phyloP scores from a whole-genome alignment of 2,113 vertebrate species.

The Pholis gunnellus region DNA sequence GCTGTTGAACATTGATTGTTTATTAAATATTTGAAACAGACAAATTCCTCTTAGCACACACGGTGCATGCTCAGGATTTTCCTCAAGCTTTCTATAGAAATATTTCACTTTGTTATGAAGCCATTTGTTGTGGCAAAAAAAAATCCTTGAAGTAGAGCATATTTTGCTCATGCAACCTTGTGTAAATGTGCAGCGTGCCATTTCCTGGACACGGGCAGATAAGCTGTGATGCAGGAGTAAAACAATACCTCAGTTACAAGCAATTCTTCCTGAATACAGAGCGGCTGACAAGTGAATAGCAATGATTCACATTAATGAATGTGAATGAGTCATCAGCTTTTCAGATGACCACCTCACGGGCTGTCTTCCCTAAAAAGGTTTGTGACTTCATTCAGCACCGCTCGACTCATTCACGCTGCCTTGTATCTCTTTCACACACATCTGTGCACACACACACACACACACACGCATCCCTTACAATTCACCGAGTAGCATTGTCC shows the following conservation, averaged over 20 bases:
- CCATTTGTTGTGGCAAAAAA: slow-evolving; percentile 19
- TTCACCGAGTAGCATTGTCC: slow-evolving; percentile 73
- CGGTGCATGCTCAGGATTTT: neutral
- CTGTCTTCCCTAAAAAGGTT: slow-evolving; percentile 67
- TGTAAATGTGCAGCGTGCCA: slow-evolving; percentile 60
- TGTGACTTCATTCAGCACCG: slow-evolving; percentile 72
- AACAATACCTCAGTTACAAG: slow-evolving; percentile 69
- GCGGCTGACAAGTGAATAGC: slow-evolving; percentile 68
- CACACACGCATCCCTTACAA: slow-evolving; percentile 56
- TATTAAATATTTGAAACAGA: slow-evolving; percentile 2
- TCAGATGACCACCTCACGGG: slow-evolving; percentile 75
- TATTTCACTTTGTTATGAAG: slow-evolving; percentile 25
- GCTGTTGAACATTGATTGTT: slow-evolving; percentile 13
- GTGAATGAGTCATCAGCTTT: slow-evolving; percentile 79
- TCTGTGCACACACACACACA: slow-evolving; percentile 15
- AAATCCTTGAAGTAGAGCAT: slow-evolving; percentile 24
- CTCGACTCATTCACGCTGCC: slow-evolving; percentile 52
- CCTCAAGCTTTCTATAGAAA: slow-evolving; percentile 33
- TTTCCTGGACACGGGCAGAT: slow-evolving; percentile 72
- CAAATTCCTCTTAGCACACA: neutral
- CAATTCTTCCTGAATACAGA: slow-evolving; percentile 68
- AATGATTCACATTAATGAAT: slow-evolving; percentile 73
- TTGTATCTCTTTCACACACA: slow-evolving; percentile 37
- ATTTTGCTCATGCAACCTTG: slow-evolving; percentile 55
- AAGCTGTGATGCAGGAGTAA: slow-evolving; percentile 65